A percentile compares a stretch with the other conserved stretches of the same genome.
Conservation (phyloP, 2,888 invertebrate species). For the Leucozona laternaria region DNA sequence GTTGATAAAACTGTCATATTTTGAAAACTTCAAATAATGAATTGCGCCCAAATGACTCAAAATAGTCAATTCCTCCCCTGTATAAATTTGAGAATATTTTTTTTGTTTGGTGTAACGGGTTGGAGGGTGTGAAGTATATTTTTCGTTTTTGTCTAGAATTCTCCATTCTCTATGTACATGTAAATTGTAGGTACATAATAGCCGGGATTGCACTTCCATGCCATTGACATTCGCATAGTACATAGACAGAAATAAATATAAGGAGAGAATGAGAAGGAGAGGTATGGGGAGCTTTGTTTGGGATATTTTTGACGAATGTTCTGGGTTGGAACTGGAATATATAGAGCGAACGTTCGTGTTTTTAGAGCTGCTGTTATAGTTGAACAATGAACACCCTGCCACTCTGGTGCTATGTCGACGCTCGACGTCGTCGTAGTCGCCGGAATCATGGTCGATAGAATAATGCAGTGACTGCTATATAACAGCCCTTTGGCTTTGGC, state of each 20-base stretch:
- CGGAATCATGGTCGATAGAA: constrained; percentile 73
- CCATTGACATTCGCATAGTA: constrained; percentile 69
- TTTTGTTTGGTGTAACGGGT: constrained; percentile 18
- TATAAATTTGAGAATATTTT: background rate
- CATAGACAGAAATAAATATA: background rate
- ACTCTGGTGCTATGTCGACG: constrained; percentile 35
- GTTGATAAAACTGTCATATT: no score
- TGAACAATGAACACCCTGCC: constrained; percentile 19
- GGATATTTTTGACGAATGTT: constrained; percentile 52
- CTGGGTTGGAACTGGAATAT: constrained; percentile 60
- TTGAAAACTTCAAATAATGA: background rate
- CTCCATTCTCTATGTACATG: no score
- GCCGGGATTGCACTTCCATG: constrained; percentile 65
- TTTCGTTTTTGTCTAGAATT: background rate
- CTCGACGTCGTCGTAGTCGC: constrained; percentile 14
- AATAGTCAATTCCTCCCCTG: background rate
- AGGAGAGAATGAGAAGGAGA: background rate
- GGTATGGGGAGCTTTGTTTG: constrained; percentile 39
- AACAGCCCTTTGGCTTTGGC: constrained; percentile 21
- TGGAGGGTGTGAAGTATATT: background rate
- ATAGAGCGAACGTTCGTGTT: constrained; percentile 53
- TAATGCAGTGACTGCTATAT: constrained; percentile 30
- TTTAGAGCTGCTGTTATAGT: constrained; percentile 13
- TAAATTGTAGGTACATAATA: background rate
- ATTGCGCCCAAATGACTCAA: background rate